A percentile compares a stretch with the other conserved stretches of the same genome.
Conservation (phyloP, 2,797 vertebrate species). For the Potorous gilbertii region DNA sequence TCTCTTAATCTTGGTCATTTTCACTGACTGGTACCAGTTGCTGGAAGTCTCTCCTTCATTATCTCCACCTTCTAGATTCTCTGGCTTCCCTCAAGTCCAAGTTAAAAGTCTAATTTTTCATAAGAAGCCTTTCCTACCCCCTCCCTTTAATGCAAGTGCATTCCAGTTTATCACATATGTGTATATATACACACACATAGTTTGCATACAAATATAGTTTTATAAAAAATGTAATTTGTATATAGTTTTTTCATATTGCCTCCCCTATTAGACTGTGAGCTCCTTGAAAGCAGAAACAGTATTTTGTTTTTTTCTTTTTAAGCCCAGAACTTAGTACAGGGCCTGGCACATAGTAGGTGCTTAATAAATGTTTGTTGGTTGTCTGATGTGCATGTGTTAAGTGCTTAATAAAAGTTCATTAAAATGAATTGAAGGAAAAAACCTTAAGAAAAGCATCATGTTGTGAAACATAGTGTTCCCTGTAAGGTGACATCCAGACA, state of each 20-base stretch:
- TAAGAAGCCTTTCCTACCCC: neutral
- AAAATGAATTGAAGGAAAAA: neutral
- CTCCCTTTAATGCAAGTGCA: neutral
- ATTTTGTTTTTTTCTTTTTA: neutral
- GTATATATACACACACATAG: neutral
- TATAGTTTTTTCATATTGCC: neutral
- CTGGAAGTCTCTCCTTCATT: neutral
- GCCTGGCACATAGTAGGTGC: neutral
- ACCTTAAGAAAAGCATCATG: neutral
- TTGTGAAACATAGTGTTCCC: neutral
- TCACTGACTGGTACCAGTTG: neutral
- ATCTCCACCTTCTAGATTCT: neutral
- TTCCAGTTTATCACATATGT: neutral
- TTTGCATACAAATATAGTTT: neutral
- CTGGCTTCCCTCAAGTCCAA: neutral
- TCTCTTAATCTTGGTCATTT: neutral
- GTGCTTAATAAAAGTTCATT: neutral
- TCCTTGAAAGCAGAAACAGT: neutral
- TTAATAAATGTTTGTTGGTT: neutral
- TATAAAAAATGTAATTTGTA: neutral
- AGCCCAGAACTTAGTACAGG: neutral
- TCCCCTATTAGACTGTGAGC: neutral
- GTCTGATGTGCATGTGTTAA: neutral
- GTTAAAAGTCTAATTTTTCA: neutral
- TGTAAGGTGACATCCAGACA: neutral